phyloP scores from a whole-genome alignment of 2,113 vertebrate genomes.

The Prinia subflava region DNA sequence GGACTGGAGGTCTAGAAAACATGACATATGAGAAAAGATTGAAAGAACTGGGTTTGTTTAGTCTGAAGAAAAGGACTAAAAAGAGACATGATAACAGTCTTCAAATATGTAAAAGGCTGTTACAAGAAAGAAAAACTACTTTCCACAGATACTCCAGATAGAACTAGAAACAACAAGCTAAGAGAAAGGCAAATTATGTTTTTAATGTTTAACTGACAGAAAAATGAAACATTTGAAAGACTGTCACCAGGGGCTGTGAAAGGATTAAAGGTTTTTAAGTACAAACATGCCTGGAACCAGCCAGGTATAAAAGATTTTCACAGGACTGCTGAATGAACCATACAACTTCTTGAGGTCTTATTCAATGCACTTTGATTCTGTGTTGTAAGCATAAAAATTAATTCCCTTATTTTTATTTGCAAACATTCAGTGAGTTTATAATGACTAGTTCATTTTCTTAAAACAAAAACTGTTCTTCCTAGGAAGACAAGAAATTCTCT shows the following conservation, averaged over 20 bases:
- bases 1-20: conserved; percentile 5
- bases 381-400: background rate
- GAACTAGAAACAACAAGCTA: conserved; percentile 8
- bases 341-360: background rate
- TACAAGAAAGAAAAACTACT: conserved; percentile 26
- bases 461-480: background rate
- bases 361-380: background rate
- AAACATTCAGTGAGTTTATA: background rate
- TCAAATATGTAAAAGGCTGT: conserved; percentile 43
- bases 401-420: background rate
- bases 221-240: background rate
- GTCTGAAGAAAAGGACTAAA: conserved; percentile 45
- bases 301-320: background rate
- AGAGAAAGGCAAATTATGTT: background rate
- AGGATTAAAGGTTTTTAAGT: background rate
- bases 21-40: conserved; percentile 7
- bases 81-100: conserved; percentile 41
- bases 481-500: background rate
- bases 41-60: conserved; percentile 63
- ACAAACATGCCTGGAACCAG: background rate
- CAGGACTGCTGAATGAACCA: background rate
- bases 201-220: background rate
- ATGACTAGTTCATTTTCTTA: background rate
- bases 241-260: background rate
- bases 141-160: background rate